A percentile compares a stretch with the other conserved stretches of the same genome.
Conservation (phyloP, 2,797 vertebrate species). For the Acanthornis magna region DNA sequence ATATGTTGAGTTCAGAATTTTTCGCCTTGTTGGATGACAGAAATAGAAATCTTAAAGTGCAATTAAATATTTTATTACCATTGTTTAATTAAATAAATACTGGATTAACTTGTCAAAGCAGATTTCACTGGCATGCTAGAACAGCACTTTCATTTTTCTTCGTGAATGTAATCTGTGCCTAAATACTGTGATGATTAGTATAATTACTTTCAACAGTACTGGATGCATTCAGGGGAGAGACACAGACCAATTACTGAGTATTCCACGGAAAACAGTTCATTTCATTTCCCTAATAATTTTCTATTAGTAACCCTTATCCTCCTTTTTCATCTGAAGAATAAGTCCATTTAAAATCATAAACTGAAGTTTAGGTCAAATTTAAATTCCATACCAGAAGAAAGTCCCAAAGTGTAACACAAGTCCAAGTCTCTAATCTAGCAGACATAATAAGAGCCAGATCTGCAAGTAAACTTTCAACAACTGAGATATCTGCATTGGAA, state of each 20-base stretch:
- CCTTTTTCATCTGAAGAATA: background rate
- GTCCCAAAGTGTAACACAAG: background rate
- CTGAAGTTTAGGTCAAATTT: background rate
- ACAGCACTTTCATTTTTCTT: conserved; percentile 15
- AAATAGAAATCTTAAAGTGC: background rate
- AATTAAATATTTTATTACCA: conserved; percentile 32
- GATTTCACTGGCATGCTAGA: background rate
- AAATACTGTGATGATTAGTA: background rate
- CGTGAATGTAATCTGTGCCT: background rate
- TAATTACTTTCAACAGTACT: conserved; percentile 2
- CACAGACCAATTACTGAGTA: background rate
- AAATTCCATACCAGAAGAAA: background rate
- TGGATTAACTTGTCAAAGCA: conserved; percentile 41
- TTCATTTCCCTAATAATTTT: background rate
- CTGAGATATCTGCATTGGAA: background rate
- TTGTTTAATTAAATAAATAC: conserved; percentile 39
- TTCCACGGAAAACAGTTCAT: background rate
- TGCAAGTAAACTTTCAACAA: background rate
- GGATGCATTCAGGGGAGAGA: background rate
- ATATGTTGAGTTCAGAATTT: background rate
- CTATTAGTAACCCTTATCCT: background rate
- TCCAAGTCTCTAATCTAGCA: background rate
- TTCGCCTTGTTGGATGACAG: background rate
- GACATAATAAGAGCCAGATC: background rate
- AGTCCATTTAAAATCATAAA: background rate